Percentiles rank a stretch among this genome's conserved stretches.
Conservation (phyloP, 2,113 vertebrate species). For the Notarius lentiginosus region DNA sequence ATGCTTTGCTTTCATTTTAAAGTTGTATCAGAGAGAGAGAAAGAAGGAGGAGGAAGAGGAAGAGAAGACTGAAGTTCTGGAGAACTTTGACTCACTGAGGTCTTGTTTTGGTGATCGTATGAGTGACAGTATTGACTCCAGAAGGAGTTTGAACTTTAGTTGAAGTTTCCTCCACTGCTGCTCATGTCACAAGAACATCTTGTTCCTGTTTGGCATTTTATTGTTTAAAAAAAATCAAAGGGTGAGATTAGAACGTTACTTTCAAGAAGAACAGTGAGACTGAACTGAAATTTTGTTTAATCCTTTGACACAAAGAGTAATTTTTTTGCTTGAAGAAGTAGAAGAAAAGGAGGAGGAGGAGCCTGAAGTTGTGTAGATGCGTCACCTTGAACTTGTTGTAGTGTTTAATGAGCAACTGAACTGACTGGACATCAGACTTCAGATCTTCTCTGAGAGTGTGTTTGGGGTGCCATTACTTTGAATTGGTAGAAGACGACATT, state of each 20-base stretch:
- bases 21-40: background rate
- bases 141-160: background rate
- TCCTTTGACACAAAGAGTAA: background rate
- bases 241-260: background rate
- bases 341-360: background rate
- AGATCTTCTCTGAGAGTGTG: background rate
- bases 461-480: background rate
- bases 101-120: background rate
- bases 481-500: background rate
- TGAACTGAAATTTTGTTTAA: background rate
- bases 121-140: background rate
- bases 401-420: background rate
- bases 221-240: background rate
- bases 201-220: background rate
- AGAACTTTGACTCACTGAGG: background rate
- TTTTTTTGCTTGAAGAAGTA: background rate
- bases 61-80: background rate
- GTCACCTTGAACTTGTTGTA: background rate
- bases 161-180: background rate
- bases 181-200: background rate
- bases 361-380: background rate
- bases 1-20: constrained; percentile 15
- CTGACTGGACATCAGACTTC: background rate
- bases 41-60: background rate
- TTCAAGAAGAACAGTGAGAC: background rate